A percentile compares a stretch with the other conserved stretches of the same genome.
Conservation (phyloP, 2,888 invertebrate genomes). For the Celastrina argiolus region DNA sequence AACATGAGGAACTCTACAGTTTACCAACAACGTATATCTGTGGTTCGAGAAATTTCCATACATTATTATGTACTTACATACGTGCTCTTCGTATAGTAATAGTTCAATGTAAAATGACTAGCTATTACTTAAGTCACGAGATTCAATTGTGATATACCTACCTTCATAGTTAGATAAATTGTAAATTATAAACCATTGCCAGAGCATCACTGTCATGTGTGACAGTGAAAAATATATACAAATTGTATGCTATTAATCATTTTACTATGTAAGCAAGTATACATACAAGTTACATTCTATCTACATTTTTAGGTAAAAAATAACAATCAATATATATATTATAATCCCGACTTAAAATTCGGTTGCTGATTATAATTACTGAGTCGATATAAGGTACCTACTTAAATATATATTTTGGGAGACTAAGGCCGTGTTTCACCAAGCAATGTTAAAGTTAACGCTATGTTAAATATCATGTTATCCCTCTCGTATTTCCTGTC, state of each 20-base stretch:
- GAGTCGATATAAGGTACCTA: too few species aligned
- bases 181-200: neutral
- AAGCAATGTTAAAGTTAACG: too few species aligned
- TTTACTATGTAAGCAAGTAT: too few species aligned
- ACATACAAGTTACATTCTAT: too few species aligned
- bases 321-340: too few species aligned
- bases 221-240: neutral
- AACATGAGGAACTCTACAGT: neutral
- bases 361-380: too few species aligned
- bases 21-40: neutral
- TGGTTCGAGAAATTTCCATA: constrained; percentile 12
- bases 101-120: constrained; percentile 5
- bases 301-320: too few species aligned
- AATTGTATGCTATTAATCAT: neutral
- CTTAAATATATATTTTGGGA: too few species aligned
- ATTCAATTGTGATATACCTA: constrained; percentile 1
- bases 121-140: constrained; percentile 19
- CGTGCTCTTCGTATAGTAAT: neutral
- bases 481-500: too few species aligned
- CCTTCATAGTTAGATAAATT: neutral
- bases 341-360: too few species aligned
- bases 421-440: too few species aligned
- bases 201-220: neutral
- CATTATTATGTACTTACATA: neutral
- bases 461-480: too few species aligned